Evolutionary conservation across 2,888 invertebrate genomes (phyloP), one percentile per base, ranked within the genome.

Genomic region (Melanostoma mellinum): DNA sequence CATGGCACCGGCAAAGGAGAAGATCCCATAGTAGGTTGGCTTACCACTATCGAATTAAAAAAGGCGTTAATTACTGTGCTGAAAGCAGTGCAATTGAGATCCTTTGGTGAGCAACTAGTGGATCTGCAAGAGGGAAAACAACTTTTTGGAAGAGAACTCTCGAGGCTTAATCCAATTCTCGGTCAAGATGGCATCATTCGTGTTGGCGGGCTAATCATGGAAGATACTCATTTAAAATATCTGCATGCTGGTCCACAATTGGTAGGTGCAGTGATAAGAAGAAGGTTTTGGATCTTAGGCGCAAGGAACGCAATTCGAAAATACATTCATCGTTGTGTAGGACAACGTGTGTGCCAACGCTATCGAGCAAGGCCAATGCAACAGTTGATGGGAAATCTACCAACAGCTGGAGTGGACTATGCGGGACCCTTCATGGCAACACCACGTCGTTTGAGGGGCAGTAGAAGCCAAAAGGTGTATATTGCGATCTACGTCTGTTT

Each of bases 161-260:
- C 5, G 2, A 53, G 35, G 35, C 53, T 53, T 10, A 35, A 53
- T 35, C 53, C 10, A 35, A 53, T 53, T 53, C 35, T 53, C 10
- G 53, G 5, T 52, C 9, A 35, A 53, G n/a, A 20, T 36, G 53
- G 10, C 53, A 36, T 2, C 36, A 38, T 55, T 20, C 55, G 36
- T 20, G 20, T 55, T 55, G 38, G 6, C 6, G 0, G 20, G 38
- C 20, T 55, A 20, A 20, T 38, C 38, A 55, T 55, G 36, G 20
- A 55, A 38, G 55, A 55, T 38, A 55, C 55, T 20, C 55, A 55
- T 55, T 38, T 33, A 33, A 44, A 44, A 44, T 58, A 58, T 44
- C 33, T 58, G 6, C 84, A 69, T 42, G 74, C 63, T 32, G 74
- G 65, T 30, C 35, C 60, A 46, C 72, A 81, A 53, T 30, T 72